Conservation (phyloP, 2,113 vertebrate species). For the Ondatra zibethicus region DNA sequence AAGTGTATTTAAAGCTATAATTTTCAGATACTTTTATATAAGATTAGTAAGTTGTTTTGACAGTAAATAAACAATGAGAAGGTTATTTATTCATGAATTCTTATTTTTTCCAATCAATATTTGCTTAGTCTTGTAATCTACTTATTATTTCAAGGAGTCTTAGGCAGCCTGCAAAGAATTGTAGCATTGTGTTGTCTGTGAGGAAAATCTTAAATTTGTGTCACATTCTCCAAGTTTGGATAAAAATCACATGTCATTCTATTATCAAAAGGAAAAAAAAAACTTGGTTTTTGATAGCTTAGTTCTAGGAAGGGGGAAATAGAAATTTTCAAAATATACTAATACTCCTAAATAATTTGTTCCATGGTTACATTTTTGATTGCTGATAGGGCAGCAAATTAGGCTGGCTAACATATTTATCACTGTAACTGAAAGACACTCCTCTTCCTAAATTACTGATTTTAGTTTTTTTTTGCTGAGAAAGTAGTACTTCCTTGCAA, state of each 20-base stretch:
- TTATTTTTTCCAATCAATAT: background rate
- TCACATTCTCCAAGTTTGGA: background rate
- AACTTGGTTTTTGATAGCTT: background rate
- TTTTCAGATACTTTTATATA: background rate
- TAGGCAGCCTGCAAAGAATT: background rate
- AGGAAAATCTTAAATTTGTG: background rate
- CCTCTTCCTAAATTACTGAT: background rate
- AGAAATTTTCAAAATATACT: background rate
- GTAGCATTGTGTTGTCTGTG: background rate
- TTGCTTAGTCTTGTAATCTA: background rate
- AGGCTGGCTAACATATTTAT: background rate
- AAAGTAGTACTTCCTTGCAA: background rate
- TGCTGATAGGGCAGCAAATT: background rate
- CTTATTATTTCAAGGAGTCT: background rate
- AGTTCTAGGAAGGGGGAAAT: background rate
- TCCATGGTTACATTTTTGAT: background rate
- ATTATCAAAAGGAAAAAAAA: background rate
- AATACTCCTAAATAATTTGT: background rate
- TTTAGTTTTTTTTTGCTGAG: background rate
- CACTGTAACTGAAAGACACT: background rate
- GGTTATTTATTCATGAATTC: background rate
- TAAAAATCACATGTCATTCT: background rate
- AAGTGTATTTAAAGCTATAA: background rate
- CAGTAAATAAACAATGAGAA: background rate
- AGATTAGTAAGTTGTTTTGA: conserved; percentile 12